Percentiles rank a stretch among this genome's conserved stretches.
Evolutionary conservation across 2,113 vertebrate genomes (phyloP).

Genomic region (Barnardius zonarius): DNA sequence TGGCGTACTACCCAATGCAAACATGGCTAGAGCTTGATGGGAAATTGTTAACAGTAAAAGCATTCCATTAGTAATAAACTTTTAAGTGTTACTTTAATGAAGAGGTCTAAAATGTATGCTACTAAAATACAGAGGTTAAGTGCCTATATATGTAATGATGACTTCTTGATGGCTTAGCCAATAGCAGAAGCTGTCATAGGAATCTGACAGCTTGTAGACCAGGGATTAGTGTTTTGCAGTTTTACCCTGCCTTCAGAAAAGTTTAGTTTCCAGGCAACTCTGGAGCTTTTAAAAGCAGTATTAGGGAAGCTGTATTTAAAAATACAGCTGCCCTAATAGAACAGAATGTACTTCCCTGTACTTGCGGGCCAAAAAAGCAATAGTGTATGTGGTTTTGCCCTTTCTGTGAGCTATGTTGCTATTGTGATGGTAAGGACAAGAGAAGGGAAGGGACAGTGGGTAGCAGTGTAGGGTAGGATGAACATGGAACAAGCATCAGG

Average conservation of each 20-base stretch:
- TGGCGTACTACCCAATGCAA: background rate
- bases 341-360: background rate
- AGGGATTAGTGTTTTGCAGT: background rate
- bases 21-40: background rate
- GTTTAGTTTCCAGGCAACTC: background rate
- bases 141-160: background rate
- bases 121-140: background rate
- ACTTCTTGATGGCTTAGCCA: background rate
- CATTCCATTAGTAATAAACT: background rate
- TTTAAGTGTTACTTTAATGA: constrained; percentile 2
- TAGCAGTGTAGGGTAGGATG: accelerated
- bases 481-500: background rate
- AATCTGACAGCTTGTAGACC: background rate
- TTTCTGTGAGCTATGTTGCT: background rate
- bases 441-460: background rate
- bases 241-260: background rate
- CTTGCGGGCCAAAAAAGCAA: background rate
- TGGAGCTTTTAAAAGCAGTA: background rate
- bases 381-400: background rate
- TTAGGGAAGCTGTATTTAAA: background rate
- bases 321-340: background rate
- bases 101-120: background rate
- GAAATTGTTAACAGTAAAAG: background rate
- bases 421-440: background rate
- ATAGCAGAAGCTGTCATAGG: background rate